Conservation (phyloP, 53 echinoderm and acorn worm species). For the Paelopatides confundens region DNA sequence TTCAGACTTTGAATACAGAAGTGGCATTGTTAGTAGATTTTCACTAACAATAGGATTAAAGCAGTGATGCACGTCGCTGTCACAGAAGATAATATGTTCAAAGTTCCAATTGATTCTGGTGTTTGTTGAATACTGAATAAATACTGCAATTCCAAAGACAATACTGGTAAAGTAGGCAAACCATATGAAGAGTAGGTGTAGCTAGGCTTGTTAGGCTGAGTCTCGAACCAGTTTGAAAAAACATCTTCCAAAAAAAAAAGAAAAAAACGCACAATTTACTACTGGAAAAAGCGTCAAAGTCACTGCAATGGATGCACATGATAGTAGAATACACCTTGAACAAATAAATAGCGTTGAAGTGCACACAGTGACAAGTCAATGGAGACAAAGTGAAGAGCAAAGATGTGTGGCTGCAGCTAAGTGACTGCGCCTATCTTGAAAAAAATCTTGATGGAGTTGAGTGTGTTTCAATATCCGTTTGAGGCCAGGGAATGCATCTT, state of each 20-base stretch:
- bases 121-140: not conserved
- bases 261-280: too few relatives aligned
- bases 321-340: not conserved
- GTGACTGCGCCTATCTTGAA: not conserved
- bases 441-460: not conserved
- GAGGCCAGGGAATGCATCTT: too few relatives aligned
- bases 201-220: constrained; percentile 3
- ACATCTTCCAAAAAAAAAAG: too few relatives aligned
- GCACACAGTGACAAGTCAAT: not conserved
- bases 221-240: too few relatives aligned
- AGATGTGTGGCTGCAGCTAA: constrained; percentile 2
- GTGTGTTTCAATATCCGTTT: too few relatives aligned
- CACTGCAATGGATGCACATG: too few relatives aligned
- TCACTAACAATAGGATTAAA: not conserved
- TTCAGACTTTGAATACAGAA: not conserved
- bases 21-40: not conserved
- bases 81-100: not conserved
- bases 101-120: not conserved
- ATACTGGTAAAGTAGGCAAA: not conserved
- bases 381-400: not conserved
- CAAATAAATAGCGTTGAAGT: not conserved
- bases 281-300: too few relatives aligned
- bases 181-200: not conserved
- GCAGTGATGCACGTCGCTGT: not conserved
- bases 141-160: not conserved